Evolutionary conservation across 2,888 invertebrate genomes (phyloP).

Genomic region (Drosophila ezoana): DNA sequence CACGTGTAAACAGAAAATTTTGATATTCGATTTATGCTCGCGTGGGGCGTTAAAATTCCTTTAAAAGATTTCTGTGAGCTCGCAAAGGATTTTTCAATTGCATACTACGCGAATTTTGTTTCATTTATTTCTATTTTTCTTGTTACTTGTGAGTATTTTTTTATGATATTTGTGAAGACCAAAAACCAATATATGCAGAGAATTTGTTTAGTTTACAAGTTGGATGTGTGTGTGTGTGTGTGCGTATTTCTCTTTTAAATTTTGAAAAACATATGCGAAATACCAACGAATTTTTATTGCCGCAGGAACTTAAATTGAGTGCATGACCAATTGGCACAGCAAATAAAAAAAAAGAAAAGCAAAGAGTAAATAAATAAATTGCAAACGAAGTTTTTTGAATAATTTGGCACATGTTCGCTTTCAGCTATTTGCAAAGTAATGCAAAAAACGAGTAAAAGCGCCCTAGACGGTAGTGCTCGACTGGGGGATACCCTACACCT

Average conservation of each 20-base stretch:
- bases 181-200: conserved; percentile 8
- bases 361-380: conserved; percentile 6
- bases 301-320: conserved; percentile 29
- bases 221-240: not conserved
- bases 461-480: no score
- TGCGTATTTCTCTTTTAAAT: not conserved
- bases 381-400: conserved; percentile 5
- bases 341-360: conserved; percentile 6
- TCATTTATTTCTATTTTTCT: no score
- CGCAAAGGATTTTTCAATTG: no score
- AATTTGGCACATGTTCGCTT: not conserved
- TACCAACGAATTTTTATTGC: conserved; percentile 5
- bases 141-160: not conserved
- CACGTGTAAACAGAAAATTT: no score
- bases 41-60: no score
- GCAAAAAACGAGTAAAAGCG: not conserved
- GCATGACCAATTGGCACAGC: conserved; percentile 19
- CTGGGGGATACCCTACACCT: no score
- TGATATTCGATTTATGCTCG: no score
- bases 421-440: conserved; percentile 8
- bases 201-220: conserved; percentile 10
- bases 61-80: no score
- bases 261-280: not conserved
- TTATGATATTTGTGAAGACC: conserved; percentile 1
- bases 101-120: no score